phyloP scores from a whole-genome alignment of 2,888 invertebrate species.

The Polydrusus tereticollis region DNA sequence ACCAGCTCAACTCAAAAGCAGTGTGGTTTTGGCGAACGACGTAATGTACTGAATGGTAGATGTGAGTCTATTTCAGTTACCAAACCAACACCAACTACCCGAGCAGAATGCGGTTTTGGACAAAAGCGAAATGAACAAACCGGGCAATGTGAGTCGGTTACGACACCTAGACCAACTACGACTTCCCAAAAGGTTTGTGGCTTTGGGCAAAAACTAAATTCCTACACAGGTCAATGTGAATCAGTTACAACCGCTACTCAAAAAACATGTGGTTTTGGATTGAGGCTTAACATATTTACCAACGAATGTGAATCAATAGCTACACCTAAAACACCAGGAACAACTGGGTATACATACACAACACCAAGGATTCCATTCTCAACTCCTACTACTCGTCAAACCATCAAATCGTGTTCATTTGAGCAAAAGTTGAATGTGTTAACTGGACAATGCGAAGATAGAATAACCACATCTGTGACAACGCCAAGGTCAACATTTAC shows the following conservation, averaged over 20 bases:
- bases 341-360: not conserved
- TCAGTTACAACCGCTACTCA: constrained; percentile 23
- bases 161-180: not conserved
- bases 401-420: not conserved
- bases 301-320: constrained; percentile 56
- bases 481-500: constrained; percentile 5
- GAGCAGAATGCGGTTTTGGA: constrained; percentile 7
- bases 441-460: constrained; percentile 25
- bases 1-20: not conserved
- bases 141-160: constrained; percentile 4
- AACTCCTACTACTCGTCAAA: not conserved
- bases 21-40: constrained; percentile 18
- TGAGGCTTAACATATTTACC: constrained; percentile 39
- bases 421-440: constrained; percentile 19
- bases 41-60: not conserved
- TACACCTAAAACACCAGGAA: not conserved
- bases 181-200: constrained; percentile 41
- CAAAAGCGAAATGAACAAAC: constrained; percentile 53
- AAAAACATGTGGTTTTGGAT: constrained; percentile 38
- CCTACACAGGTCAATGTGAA: constrained; percentile 22
- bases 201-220: constrained; percentile 19
- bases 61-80: constrained; percentile 46
- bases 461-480: not conserved
- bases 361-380: not conserved
- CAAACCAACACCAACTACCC: constrained; percentile 24